Percentiles rank a stretch among this genome's conserved stretches.
Conservation (phyloP, 2,113 vertebrate species). For the Leptodactylus fuscus region DNA sequence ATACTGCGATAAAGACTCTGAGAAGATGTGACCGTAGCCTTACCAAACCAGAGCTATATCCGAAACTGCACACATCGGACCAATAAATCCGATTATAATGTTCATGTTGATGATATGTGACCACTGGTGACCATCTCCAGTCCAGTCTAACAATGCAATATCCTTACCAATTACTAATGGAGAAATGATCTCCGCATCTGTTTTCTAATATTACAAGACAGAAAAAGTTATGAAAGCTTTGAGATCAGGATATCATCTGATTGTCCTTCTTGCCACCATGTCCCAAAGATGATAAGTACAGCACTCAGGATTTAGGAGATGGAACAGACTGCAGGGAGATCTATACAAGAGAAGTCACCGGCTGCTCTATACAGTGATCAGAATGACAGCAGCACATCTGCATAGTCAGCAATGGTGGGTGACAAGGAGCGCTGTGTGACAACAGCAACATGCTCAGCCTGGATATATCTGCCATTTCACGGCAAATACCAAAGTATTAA, state of each 20-base stretch:
- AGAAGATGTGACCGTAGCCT: too few species aligned
- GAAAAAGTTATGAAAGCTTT: neutral
- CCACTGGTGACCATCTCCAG: neutral
- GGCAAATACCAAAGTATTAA: neutral
- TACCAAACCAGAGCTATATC: too few species aligned
- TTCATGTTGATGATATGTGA: neutral
- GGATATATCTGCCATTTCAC: neutral
- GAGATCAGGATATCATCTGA: neutral
- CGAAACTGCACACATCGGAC: neutral
- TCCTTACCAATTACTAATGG: neutral
- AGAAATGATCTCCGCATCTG: neutral
- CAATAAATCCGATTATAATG: neutral
- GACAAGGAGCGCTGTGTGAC: constrained; percentile 14
- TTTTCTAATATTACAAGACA: neutral
- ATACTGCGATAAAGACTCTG: too few species aligned
- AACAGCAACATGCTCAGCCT: neutral
- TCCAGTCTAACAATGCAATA: neutral
- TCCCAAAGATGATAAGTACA: neutral
- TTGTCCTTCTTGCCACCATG: neutral
- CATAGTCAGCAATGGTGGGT: constrained; percentile 22
- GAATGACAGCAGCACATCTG: constrained; percentile 10
- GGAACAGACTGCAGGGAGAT: neutral
- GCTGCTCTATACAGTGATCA: constrained; percentile 5
- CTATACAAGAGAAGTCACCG: neutral
- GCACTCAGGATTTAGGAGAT: neutral